A percentile compares a stretch with the other conserved stretches of the same genome.
Conservation (phyloP, 2,888 invertebrate genomes). For the Cremastinae sp. region DNA sequence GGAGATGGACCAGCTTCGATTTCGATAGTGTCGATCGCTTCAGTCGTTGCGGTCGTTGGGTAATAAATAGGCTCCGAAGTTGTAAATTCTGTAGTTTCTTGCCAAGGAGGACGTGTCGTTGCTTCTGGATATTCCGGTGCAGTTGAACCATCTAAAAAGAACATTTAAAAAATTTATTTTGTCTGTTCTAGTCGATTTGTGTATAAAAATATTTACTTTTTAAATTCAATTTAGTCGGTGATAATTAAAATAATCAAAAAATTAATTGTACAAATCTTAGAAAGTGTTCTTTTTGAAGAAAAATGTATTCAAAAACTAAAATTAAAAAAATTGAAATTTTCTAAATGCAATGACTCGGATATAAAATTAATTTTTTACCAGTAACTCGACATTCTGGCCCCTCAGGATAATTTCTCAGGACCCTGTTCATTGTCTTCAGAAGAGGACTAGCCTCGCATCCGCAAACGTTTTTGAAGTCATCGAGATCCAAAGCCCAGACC, state of each 20-base stretch:
- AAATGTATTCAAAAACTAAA: no score
- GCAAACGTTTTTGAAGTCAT: slow-evolving; percentile 91
- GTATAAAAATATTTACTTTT: no score
- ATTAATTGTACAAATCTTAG: no score
- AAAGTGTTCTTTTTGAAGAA: no score
- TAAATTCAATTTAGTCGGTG: no score
- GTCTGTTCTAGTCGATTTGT: no score
- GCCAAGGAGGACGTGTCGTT: slow-evolving; percentile 29
- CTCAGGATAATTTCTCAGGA: slow-evolving; percentile 86
- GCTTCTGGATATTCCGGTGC: slow-evolving; percentile 41
- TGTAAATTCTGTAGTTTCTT: slow-evolving; percentile 53
- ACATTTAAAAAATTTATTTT: no score
- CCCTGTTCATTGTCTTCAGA: slow-evolving; percentile 89
- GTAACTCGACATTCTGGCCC: slow-evolving; percentile 85
- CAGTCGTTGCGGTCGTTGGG: slow-evolving; percentile 61
- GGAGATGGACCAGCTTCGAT: slow-evolving; percentile 69
- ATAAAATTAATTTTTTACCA: slow-evolving; percentile 58
- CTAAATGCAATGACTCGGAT: slow-evolving; percentile 19
- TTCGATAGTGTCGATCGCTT: slow-evolving; percentile 71
- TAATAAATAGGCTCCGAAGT: slow-evolving; percentile 61
- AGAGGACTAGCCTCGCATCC: slow-evolving; percentile 91
- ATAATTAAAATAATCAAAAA: no score
- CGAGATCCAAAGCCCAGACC: slow-evolving; percentile 94
- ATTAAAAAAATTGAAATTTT: no score
- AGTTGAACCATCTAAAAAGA: slow-evolving; percentile 30